These are phyloP conservation scores for Sylvia borin DNA, from an alignment of 2,797 vertebrate species.

Conservation along the genomic window DNA sequence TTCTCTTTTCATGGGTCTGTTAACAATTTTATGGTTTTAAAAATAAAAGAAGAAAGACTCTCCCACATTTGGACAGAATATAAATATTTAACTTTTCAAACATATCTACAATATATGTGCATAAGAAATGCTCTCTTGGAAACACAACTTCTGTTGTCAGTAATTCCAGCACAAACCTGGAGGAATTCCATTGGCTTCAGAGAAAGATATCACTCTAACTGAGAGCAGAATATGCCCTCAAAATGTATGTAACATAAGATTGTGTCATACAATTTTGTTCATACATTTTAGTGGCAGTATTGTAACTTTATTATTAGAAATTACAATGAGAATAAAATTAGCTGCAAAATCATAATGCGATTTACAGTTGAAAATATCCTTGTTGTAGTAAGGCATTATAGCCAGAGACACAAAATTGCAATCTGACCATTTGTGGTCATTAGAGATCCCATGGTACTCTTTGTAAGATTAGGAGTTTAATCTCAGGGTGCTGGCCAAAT, in stretches of 20 bases:
- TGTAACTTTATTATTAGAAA: slow-evolving; percentile 37
- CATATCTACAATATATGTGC: neutral
- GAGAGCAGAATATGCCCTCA: slow-evolving; percentile 29
- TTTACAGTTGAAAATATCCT: slow-evolving; percentile 21
- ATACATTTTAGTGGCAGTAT: neutral
- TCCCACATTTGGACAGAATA: slow-evolving; percentile 10
- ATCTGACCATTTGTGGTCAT: slow-evolving; percentile 65
- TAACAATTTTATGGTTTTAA: slow-evolving; percentile 51
- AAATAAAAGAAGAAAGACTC: slow-evolving; percentile 32
- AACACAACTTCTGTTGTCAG: slow-evolving; percentile 23
- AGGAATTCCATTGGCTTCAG: slow-evolving; percentile 41
- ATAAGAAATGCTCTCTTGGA: slow-evolving; percentile 13
- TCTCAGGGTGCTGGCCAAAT: slow-evolving; percentile 57
- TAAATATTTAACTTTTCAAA: slow-evolving; percentile 52
- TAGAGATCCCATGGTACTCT: slow-evolving; percentile 59
- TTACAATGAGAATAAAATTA: slow-evolving; percentile 22
- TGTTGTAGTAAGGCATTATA: slow-evolving; percentile 40
- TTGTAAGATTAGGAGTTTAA: slow-evolving; percentile 64
- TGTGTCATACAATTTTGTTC: neutral
- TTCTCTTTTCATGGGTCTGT: slow-evolving; percentile 28
- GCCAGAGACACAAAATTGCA: slow-evolving; percentile 36
- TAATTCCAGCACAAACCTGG: slow-evolving; percentile 30
- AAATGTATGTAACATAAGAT: slow-evolving; percentile 6
- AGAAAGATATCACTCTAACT: neutral
- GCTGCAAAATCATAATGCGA: neutral